phyloP scores from a whole-genome alignment of 2,888 invertebrate genomes.

The Lycocerus yunnanus region DNA sequence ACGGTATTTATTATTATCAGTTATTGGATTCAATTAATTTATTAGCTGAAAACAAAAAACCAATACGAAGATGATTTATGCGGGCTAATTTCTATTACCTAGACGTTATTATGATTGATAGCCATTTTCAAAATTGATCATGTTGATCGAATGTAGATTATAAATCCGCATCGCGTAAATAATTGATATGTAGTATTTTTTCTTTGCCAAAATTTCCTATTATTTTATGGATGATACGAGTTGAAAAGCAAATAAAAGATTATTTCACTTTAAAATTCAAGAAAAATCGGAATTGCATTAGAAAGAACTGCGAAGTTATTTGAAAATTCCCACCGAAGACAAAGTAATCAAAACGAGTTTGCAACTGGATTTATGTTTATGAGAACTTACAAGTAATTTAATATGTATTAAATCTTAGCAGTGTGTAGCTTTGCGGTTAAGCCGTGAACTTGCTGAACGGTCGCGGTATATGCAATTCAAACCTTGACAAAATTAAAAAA shows the following conservation, averaged over 20 bases:
- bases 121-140: conserved; percentile 20
- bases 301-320: background rate
- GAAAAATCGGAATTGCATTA: background rate
- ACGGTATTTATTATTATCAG: background rate
- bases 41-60: background rate
- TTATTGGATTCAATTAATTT: background rate
- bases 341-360: background rate
- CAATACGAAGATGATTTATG: conserved; percentile 11
- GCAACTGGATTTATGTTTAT: background rate
- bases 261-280: background rate
- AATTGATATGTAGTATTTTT: conserved; percentile 9
- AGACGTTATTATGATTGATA: conserved; percentile 24
- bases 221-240: background rate
- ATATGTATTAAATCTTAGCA: background rate
- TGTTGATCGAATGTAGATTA: conserved; percentile 11
- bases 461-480: background rate
- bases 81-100: conserved; percentile 15
- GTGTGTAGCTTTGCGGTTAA: background rate
- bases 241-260: background rate
- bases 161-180: conserved; percentile 18
- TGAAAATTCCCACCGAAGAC: background rate
- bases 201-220: background rate
- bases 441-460: background rate
- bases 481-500: background rate
- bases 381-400: background rate